Percentiles rank a stretch among this genome's conserved stretches.
phyloP scores from a whole-genome alignment of 2,113 vertebrate genomes.

The Petromus typicus region DNA sequence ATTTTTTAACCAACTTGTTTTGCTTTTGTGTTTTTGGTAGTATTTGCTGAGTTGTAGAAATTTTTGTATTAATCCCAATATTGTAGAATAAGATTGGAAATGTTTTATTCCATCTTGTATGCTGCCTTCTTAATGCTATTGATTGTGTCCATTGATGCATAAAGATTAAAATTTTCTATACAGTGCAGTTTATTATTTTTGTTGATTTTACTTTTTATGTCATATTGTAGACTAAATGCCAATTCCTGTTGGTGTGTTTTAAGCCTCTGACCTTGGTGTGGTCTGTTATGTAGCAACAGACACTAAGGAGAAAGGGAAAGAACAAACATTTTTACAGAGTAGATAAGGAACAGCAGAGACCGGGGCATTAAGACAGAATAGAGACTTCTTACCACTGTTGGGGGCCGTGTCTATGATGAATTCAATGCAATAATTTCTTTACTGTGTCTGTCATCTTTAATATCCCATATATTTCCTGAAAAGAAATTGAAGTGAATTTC shows the following conservation, averaged over 20 bases:
- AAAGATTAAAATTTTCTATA: neutral
- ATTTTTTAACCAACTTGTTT: neutral
- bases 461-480: neutral
- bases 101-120: neutral
- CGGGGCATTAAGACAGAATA: neutral
- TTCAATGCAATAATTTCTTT: neutral
- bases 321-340: neutral
- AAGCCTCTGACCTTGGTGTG: neutral
- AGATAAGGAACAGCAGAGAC: neutral
- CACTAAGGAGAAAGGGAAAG: neutral
- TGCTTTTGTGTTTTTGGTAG: neutral
- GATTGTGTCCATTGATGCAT: neutral
- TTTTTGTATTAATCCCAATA: neutral
- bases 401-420: neutral
- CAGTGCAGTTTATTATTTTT: neutral
- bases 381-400: neutral
- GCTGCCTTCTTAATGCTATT: neutral
- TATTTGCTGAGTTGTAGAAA: neutral
- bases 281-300: neutral
- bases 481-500: neutral
- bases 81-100: neutral
- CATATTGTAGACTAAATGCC: neutral
- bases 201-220: neutral
- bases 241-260: neutral
- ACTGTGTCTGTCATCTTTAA: neutral